phyloP scores from a whole-genome alignment of 2,888 invertebrate species.

The Parnassius mnemosyne region DNA sequence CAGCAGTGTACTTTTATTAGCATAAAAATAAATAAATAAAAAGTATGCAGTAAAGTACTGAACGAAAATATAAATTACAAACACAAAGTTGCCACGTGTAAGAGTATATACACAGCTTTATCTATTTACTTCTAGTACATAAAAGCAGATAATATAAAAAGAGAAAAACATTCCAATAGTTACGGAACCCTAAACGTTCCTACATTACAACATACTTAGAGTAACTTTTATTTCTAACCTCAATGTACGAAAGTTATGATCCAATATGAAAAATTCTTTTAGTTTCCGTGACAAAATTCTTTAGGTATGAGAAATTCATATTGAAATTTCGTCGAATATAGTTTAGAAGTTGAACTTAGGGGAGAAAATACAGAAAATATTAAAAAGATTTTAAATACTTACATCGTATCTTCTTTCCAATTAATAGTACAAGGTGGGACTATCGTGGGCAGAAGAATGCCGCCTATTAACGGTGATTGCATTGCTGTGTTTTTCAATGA shows the following conservation, averaged over 20 bases:
- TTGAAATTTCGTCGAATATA: constrained; percentile 15
- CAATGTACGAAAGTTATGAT: constrained; percentile 9
- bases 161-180: background rate
- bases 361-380: constrained; percentile 3
- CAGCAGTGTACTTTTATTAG: no score
- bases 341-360: constrained; percentile 10
- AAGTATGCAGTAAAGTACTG: no score
- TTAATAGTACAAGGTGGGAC: no score
- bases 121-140: no score
- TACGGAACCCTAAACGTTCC: background rate
- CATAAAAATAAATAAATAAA: no score
- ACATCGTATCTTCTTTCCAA: no score
- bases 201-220: background rate
- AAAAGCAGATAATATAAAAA: background rate
- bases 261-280: constrained; percentile 20
- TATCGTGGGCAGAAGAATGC: no score
- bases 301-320: constrained; percentile 19
- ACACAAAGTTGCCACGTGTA: no score
- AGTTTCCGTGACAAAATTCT: constrained; percentile 17
- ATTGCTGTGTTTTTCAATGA: no score
- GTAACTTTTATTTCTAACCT: constrained; percentile 8
- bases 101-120: no score
- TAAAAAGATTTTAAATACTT: background rate
- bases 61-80: no score
- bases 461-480: no score